These are phyloP conservation scores for Dendrocincla tyrannina DNA, from an alignment of 2,797 vertebrate species.

Conservation along the genomic window DNA sequence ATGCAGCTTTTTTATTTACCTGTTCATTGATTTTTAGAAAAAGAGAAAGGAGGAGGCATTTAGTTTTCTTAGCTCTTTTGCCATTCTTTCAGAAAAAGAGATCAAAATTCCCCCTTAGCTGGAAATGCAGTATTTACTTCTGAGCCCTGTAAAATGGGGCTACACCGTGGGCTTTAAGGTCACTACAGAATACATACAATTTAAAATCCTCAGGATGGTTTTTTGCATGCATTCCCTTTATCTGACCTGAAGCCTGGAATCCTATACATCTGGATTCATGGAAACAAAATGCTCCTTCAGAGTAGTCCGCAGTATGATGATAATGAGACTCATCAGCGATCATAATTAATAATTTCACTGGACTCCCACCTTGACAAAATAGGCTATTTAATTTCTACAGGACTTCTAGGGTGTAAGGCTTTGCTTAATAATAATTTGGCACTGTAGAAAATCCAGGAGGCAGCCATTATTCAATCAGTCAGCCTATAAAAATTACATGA, in stretches of 20 bases:
- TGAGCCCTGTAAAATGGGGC: background rate
- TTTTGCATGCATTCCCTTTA: background rate
- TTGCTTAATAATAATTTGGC: background rate
- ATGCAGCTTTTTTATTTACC: background rate
- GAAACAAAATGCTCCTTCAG: background rate
- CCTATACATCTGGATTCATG: background rate
- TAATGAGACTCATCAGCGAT: background rate
- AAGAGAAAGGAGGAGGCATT: background rate
- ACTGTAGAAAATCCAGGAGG: background rate
- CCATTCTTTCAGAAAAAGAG: background rate
- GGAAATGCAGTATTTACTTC: background rate
- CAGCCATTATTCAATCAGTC: background rate
- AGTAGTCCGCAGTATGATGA: background rate
- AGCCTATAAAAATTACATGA: constrained; percentile 35
- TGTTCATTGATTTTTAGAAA: background rate
- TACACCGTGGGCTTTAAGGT: background rate
- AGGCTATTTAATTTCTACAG: background rate
- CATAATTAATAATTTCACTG: background rate
- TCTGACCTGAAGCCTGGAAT: background rate
- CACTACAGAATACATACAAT: background rate
- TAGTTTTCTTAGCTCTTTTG: background rate
- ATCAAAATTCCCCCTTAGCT: background rate
- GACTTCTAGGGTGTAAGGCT: background rate
- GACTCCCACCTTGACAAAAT: background rate
- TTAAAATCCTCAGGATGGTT: background rate